A percentile compares a stretch with the other conserved stretches of the same genome.
These are phyloP conservation scores for Ornithoptera alexandrae DNA, from an alignment of 2,888 invertebrate species.

Conservation along the genomic window DNA sequence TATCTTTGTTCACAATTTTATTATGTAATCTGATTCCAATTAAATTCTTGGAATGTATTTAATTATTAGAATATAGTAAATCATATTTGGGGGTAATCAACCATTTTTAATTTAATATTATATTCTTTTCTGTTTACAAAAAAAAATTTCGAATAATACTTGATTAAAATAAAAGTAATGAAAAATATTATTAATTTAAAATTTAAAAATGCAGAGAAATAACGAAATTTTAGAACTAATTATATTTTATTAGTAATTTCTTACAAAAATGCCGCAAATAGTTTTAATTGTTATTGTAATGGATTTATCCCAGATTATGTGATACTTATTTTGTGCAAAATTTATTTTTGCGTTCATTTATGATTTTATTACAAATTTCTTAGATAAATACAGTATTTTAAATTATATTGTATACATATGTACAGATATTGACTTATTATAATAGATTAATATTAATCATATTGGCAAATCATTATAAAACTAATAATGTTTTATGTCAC, in stretches of 20 bases:
- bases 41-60: slow-evolving; percentile 13
- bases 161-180: background rate
- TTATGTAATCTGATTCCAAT: slow-evolving; percentile 24
- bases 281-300: too few relatives aligned
- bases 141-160: background rate
- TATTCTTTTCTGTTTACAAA: background rate
- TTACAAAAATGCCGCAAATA: too few relatives aligned
- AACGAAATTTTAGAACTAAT: too few relatives aligned
- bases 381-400: background rate
- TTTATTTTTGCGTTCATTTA: too few relatives aligned
- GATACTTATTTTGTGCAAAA: too few relatives aligned
- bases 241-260: too few relatives aligned
- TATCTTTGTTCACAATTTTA: slow-evolving; percentile 22
- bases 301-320: too few relatives aligned
- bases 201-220: background rate
- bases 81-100: background rate
- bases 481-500: background rate
- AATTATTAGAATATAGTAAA: background rate
- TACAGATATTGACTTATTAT: background rate
- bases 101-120: background rate
- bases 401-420: too few relatives aligned
- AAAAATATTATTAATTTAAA: background rate
- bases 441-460: background rate
- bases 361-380: too few relatives aligned
- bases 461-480: background rate